Percentiles rank a stretch among this genome's conserved stretches.
phyloP scores from a whole-genome alignment of 2,888 invertebrate species.

The Rhamnusium bicolor region DNA sequence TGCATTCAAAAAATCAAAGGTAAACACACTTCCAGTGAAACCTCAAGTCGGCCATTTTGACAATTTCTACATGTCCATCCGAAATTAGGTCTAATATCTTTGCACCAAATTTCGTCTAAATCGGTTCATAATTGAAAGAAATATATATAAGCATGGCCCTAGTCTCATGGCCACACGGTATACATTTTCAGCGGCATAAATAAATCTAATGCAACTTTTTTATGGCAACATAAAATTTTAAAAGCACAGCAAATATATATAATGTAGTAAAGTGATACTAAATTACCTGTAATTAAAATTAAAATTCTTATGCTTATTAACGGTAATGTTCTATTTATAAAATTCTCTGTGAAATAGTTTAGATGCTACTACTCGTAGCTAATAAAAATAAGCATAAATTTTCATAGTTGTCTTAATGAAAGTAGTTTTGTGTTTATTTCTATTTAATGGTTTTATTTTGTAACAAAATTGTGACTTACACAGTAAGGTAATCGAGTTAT shows the following conservation, averaged over 20 bases:
- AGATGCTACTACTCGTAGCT: background rate
- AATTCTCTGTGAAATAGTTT: background rate
- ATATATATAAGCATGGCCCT: too few relatives aligned
- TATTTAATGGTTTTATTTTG: background rate
- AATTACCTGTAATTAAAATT: slow-evolving; percentile 34
- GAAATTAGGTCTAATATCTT: too few relatives aligned
- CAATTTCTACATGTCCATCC: too few relatives aligned
- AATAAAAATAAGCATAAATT: slow-evolving; percentile 1
- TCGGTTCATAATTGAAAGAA: too few relatives aligned
- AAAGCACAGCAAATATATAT: slow-evolving; percentile 46
- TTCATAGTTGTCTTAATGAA: background rate
- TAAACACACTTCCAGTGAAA: too few relatives aligned
- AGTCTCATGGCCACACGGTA: too few relatives aligned
- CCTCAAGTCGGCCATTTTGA: too few relatives aligned
- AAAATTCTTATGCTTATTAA: slow-evolving; percentile 34
- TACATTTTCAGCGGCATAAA: background rate
- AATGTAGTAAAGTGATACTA: slow-evolving; percentile 44
- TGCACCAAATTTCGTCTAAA: too few relatives aligned
- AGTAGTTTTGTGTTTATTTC: background rate
- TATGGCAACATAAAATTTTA: slow-evolving; percentile 49
- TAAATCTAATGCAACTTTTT: slow-evolving; percentile 43
- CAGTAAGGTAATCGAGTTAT: background rate
- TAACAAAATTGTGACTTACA: background rate
- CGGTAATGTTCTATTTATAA: slow-evolving; percentile 3
- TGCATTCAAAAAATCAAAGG: too few relatives aligned